Evolutionary conservation across 2,888 invertebrate species (phyloP), one percentile per base, ranked within the genome.

Genomic region (Drosophila trichaetosa): DNA sequence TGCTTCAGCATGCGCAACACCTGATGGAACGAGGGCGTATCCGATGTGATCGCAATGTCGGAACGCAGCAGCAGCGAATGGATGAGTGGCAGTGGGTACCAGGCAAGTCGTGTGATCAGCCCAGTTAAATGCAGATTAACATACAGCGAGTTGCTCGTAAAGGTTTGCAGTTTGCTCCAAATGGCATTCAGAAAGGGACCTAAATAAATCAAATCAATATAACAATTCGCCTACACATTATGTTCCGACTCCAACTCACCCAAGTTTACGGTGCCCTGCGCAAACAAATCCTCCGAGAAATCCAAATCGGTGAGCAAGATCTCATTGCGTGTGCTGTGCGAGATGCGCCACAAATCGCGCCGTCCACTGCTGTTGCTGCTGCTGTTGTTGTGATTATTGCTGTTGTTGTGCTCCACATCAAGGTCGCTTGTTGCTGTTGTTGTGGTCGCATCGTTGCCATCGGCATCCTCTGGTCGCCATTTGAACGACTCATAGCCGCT

Each of bases 11-110:
- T 95, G 69, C 96, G 95, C 82, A 97, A 93, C 75, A 97, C 98
- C 95, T 98, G 98, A 93, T 97, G 96, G 76, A 99, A 94, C 5
- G 98, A 98, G 91, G 97, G 97, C 91, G 98, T 97, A 90, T 97
- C 97, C 2, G 98, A 98, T 92, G 98, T 98, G 90, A 98, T 95
- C 81, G 97, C 96, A 83, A 96, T 95, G 92, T 96, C 96, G 72
- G 97, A 96, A 89, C 98, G 97, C 74, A 99, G 94, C 53, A 99
- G 94, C 91, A 98, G 96, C 4, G 98, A 97, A 77, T 97, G 95
- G 60, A 99, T 94, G 63, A 99, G 94, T 8, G 98, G 98, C 82
- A 98, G 96, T 0, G 99, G 98, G 93, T 98, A 97, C 69, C 97
- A 95, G 7, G 98, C 97, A 79, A 99, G 94, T 80, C 97, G 95